Conservation (phyloP, 2,888 invertebrate species). For the Pseudococcus viburni region DNA sequence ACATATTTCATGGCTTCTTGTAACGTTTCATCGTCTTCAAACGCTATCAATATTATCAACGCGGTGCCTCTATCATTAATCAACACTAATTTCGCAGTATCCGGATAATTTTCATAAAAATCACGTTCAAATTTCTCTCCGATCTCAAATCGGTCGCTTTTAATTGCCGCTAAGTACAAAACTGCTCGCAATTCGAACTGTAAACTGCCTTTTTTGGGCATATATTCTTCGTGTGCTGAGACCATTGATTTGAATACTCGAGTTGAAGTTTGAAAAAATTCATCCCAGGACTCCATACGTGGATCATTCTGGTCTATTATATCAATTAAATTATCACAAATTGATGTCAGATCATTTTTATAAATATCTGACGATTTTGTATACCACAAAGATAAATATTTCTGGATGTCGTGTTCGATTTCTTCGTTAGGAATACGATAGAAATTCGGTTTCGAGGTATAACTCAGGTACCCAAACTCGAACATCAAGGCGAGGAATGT, state of each 20-base stretch:
- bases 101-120: background rate
- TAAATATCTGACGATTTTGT: background rate
- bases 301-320: background rate
- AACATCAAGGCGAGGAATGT: background rate
- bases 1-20: background rate
- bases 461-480: background rate
- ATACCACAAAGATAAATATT: background rate
- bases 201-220: background rate
- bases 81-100: background rate
- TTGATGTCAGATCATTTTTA: background rate
- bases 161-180: background rate
- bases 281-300: background rate
- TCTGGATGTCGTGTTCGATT: background rate
- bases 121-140: background rate
- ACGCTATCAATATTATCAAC: background rate
- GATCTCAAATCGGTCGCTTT: background rate
- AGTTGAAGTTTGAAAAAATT: background rate
- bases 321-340: background rate
- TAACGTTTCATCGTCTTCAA: background rate
- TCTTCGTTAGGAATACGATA: background rate
- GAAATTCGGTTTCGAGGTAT: background rate
- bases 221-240: background rate
- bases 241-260: background rate
- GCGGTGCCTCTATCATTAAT: background rate
- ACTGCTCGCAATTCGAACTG: background rate